Evolutionary conservation across 2,797 vertebrate genomes (phyloP), one percentile per base, ranked within the genome.

Genomic region (Scyliorhinus canicula): DNA sequence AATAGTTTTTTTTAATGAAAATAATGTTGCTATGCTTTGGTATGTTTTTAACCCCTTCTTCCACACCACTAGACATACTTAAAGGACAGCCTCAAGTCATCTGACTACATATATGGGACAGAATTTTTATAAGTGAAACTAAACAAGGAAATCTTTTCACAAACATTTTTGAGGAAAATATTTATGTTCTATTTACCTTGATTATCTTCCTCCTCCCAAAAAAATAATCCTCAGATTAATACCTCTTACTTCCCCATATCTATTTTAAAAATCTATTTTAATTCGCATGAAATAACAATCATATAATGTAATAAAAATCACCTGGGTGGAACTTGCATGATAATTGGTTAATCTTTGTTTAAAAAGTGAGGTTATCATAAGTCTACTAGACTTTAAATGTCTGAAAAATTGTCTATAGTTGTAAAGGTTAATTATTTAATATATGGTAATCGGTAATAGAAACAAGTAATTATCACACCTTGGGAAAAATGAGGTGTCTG

Each of bases 401-500:
- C 95, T 86, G 79, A 86, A 86, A 69, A 95, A 95, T 86, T 95
- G 95, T 74, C 86, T 55, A 55, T 74, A 90, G 95, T 57, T 95
- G 86, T 74, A 95, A 95, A 95, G 95, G 86, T 90, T 95, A 95
- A 95, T 95, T 95, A 95, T 95, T 95, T 95, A 95, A 95, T 95
- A 93, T 95, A 95, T 95, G 86, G 52, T 95, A 95, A 95, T 95
- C 88, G 86, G 95, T 95, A 95, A 86, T 88, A 91, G 93, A 74
- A 95, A 95, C 91, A 94, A 88, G 95, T 84, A 91, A 90, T 74
- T 77, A 79, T 94, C 93, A 79, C 95, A 95, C 95, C 95, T 91
- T 95, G 95, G 95, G 95, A 95, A 95, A 95, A 95, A 95, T 95
- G 95, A 95, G 95, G 93, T 88, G 95, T 91, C 50, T 50, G 91